Evolutionary conservation across 2,113 vertebrate species (phyloP), one percentile per base, ranked within the genome.

Genomic region (Pachypanchax playfairii): DNA sequence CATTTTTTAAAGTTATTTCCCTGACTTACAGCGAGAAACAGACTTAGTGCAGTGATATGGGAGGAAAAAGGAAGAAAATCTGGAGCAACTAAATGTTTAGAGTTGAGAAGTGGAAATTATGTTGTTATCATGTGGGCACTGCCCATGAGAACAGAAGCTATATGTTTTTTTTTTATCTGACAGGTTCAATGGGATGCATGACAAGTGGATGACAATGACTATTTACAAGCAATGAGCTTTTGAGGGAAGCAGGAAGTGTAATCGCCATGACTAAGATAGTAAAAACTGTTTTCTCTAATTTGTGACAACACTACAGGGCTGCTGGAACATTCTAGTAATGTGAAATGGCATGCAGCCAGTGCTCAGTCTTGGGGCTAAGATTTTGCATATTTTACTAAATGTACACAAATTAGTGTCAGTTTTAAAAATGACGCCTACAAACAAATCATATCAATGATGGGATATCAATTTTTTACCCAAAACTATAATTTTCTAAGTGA

Each of bases 351-450:
- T 56, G 62, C 53, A 64, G 83, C 89, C 85, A 86, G 48, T 24
- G 57, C 50, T 68, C 22, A 64, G 67, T 69, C 85, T 75, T 3
- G 58, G 39, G 84, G 85, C 84, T 51, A 78, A 85, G 81, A 87
- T 85, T 83, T 71, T 83, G 71, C 80, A 75, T 64, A 18, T 87
- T 44, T 78, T 82, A 62, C 73, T 68, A 84, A 89, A 88, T 85
- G 81, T 79, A 85, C 84, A 86, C 83, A 88, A 84, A 90, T 90
- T 84, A 87, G 75, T 85, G 83, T 87, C 86, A 84, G 82, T 86
- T 84, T 78, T 82, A 72, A 85, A 77, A 76, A 85, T 79, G 74
- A 77, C 42, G 73, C 83, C 82, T 66, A 43, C 74, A 69, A 79
- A 81, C 75, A 55, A 72, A 70, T 66, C 75, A 49, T 58, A 60